Evolutionary conservation across 2,888 invertebrate species (phyloP).

Genomic region (Psylliodes chrysocephalus): DNA sequence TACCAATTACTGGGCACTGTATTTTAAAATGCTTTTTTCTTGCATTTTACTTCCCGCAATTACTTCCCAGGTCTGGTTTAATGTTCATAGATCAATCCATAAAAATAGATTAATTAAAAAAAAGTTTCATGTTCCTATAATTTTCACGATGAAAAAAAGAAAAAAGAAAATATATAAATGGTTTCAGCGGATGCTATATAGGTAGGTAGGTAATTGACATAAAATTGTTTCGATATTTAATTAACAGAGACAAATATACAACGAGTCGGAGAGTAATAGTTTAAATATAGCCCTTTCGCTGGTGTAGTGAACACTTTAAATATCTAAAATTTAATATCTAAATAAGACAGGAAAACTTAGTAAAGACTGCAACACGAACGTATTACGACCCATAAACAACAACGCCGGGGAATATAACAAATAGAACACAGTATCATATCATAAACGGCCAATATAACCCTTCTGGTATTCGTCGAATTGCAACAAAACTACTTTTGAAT

Average conservation of each 20-base stretch:
- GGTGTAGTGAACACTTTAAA: slow-evolving; percentile 48
- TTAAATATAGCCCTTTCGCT: not conserved
- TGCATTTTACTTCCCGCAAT: no score
- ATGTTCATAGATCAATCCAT: no score
- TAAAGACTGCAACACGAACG: slow-evolving; percentile 48
- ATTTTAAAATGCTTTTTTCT: no score
- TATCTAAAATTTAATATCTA: slow-evolving; percentile 58
- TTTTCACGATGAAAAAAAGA: no score
- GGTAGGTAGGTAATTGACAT: no score
- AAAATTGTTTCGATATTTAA: not conserved
- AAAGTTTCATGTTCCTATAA: no score
- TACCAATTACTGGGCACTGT: no score
- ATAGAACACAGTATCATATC: slow-evolving; percentile 60
- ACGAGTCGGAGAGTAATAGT: not conserved
- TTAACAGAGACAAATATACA: not conserved
- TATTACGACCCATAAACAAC: slow-evolving; percentile 43
- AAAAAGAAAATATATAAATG: no score
- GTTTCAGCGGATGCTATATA: no score
- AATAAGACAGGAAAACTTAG: slow-evolving; percentile 57
- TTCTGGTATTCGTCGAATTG: slow-evolving; percentile 59
- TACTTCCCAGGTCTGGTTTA: no score
- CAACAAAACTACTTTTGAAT: slow-evolving; percentile 58
- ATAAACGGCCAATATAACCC: slow-evolving; percentile 61
- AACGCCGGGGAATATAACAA: slow-evolving; percentile 57
- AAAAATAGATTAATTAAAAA: no score